These are phyloP conservation scores for Eidolon helvum DNA, from an alignment of 2,113 vertebrate genomes.

Conservation along the genomic window DNA sequence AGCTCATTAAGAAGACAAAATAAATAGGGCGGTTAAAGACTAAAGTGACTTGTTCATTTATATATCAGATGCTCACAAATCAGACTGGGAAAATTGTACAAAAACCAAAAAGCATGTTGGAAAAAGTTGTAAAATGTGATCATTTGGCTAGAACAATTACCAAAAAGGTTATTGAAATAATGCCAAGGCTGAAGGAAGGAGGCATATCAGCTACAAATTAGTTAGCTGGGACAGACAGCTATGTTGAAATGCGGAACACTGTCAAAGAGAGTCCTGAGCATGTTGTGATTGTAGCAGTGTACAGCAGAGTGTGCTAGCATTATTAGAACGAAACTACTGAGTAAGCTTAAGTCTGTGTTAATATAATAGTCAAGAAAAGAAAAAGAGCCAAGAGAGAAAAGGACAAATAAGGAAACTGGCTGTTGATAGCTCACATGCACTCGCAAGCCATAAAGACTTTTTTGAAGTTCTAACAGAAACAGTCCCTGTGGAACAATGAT, in stretches of 20 bases:
- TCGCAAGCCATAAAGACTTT: slow-evolving; percentile 36
- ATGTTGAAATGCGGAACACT: background rate
- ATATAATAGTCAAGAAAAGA: background rate
- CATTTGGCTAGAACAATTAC: background rate
- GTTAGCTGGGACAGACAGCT: background rate
- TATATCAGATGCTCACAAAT: background rate
- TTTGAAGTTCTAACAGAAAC: slow-evolving; percentile 66
- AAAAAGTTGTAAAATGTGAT: background rate
- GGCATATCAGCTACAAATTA: background rate
- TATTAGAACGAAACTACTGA: slow-evolving; percentile 3
- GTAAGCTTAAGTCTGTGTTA: background rate
- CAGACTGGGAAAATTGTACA: background rate
- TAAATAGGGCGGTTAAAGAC: background rate
- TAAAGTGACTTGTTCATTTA: background rate
- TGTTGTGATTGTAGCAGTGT: slow-evolving; percentile 6
- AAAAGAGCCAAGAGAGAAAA: slow-evolving; percentile 46
- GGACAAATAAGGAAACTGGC: slow-evolving; percentile 57
- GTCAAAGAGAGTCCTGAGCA: background rate
- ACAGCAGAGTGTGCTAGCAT: slow-evolving; percentile 66
- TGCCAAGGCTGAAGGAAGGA: background rate
- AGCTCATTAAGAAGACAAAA: slow-evolving; percentile 27
- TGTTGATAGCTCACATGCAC: slow-evolving; percentile 42
- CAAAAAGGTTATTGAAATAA: background rate
- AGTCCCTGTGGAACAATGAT: slow-evolving; percentile 56
- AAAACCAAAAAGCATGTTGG: background rate